A percentile compares a stretch with the other conserved stretches of the same genome.
Conservation (phyloP, 2,113 vertebrate genomes). For the Lepus europaeus region DNA sequence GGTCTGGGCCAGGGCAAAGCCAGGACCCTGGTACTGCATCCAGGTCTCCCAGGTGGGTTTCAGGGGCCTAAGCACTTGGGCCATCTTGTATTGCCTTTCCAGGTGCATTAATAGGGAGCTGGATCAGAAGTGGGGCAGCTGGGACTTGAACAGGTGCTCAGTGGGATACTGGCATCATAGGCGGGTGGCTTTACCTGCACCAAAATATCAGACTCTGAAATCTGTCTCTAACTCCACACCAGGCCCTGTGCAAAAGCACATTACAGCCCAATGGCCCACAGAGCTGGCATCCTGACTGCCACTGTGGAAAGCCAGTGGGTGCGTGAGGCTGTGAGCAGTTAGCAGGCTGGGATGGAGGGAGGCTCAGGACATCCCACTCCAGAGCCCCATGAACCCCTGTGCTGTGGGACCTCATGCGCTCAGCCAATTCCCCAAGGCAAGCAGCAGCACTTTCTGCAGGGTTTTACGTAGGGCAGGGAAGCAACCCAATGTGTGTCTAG, state of each 20-base stretch:
- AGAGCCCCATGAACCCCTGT: not conserved
- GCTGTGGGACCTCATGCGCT: not conserved
- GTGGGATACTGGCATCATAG: too few relatives aligned
- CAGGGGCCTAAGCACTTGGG: too few relatives aligned
- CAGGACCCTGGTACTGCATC: too few relatives aligned
- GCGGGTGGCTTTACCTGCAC: too few relatives aligned
- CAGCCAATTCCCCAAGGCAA: not conserved
- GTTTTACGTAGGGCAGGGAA: not conserved
- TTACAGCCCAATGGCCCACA: not conserved
- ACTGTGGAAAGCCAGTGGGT: not conserved
- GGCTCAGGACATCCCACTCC: not conserved
- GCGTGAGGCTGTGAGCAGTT: not conserved
- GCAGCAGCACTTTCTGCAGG: not conserved
- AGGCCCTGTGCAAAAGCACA: not conserved
- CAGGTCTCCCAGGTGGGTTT: too few relatives aligned
- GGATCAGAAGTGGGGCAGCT: too few relatives aligned
- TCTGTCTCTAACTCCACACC: not conserved
- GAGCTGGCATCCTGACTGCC: not conserved
- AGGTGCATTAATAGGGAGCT: too few relatives aligned
- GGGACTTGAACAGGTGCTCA: not conserved
- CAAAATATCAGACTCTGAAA: too few relatives aligned
- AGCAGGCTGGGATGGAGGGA: not conserved
- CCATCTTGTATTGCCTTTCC: too few relatives aligned
- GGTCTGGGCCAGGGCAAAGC: too few relatives aligned
- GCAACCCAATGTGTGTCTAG: not conserved